Conservation (phyloP, 2,888 invertebrate species). For the Alviniconcha strummeri region DNA sequence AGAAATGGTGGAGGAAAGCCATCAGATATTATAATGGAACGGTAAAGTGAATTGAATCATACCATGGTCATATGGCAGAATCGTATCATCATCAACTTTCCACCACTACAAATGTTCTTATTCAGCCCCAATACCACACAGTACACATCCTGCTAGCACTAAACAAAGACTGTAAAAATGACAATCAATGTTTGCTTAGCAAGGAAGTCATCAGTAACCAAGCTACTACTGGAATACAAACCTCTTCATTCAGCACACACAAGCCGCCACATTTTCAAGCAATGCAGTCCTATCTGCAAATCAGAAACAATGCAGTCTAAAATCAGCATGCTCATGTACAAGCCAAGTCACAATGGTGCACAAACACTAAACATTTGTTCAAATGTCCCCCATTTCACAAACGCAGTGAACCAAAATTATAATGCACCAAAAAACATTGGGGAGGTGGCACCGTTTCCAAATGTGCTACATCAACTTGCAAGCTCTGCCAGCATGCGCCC, state of each 20-base stretch:
- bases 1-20: neutral
- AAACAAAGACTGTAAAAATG: neutral
- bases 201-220: neutral
- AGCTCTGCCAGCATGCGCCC: too few species aligned
- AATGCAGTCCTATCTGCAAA: too few species aligned
- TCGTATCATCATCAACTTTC: constrained; percentile 32
- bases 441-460: too few species aligned
- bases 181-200: neutral
- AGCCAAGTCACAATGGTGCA: too few species aligned
- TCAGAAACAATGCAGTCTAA: too few species aligned
- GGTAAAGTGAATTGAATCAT: constrained; percentile 17
- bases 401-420: too few species aligned
- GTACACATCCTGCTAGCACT: neutral
- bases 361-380: too few species aligned
- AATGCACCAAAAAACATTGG: too few species aligned
- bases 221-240: neutral
- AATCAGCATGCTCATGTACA: too few species aligned
- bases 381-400: too few species aligned
- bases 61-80: constrained; percentile 32
- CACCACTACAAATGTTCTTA: neutral
- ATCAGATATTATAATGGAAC: constrained; percentile 21
- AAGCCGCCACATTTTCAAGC: neutral
- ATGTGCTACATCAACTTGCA: too few species aligned
- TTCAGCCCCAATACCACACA: neutral
- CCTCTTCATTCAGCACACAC: neutral